Percentiles rank a stretch among this genome's conserved stretches.
These are phyloP conservation scores for Camponotus floridanus DNA, from an alignment of 1,140 invertebrate genomes.

Conservation along the genomic window DNA sequence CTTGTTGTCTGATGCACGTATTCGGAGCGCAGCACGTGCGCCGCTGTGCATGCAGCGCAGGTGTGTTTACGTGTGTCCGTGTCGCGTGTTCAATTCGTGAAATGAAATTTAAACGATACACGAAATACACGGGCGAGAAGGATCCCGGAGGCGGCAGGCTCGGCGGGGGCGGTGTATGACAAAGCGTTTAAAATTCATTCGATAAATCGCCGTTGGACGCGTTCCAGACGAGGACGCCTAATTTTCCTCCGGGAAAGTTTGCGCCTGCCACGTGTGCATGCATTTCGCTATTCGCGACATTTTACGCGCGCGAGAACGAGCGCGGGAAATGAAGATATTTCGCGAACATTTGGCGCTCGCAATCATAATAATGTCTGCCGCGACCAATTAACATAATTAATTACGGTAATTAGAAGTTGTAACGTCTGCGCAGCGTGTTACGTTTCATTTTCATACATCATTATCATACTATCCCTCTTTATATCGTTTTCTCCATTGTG, in stretches of 20 bases:
- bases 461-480: neutral
- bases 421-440: neutral
- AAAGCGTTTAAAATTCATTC: conserved; percentile 58
- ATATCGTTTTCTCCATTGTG: too few relatives aligned
- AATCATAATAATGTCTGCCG: conserved; percentile 11
- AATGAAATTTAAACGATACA: conserved; percentile 82
- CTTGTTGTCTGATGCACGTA: conserved; percentile 47
- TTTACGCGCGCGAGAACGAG: conserved; percentile 15
- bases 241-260: conserved; percentile 25
- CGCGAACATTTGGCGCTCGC: conserved; percentile 22
- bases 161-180: conserved; percentile 27
- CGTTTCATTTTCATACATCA: neutral
- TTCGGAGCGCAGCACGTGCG: conserved; percentile 30
- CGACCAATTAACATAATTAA: conserved; percentile 52
- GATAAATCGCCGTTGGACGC: conserved; percentile 55
- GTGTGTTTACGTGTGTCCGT: neutral
- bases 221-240: neutral
- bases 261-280: neutral
- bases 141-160: neutral
- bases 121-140: neutral
- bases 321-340: conserved; percentile 17
- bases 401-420: conserved; percentile 22
- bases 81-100: conserved; percentile 55
- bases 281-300: conserved; percentile 15
- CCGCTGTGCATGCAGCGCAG: conserved; percentile 4